Percentiles rank a stretch among this genome's conserved stretches.
Evolutionary conservation across 2,113 vertebrate genomes (phyloP).

Genomic region (Otis tarda): DNA sequence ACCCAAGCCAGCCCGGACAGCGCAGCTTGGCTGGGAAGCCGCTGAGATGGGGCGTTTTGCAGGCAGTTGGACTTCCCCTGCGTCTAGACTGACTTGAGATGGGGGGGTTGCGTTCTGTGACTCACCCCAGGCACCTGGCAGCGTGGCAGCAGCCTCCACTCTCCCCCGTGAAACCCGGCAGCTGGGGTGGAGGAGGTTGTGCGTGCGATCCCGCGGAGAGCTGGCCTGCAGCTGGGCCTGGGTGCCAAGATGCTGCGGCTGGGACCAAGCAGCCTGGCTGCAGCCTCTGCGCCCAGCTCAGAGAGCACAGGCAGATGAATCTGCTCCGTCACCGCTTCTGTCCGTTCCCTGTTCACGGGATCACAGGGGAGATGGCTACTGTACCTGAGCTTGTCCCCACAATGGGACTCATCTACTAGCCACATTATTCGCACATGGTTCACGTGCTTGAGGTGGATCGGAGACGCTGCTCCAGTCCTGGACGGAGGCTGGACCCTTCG

Average conservation of each 20-base stretch:
- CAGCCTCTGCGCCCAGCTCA: background rate
- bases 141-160: background rate
- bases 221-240: background rate
- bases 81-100: background rate
- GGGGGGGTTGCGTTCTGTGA: accelerated
- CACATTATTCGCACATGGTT: background rate
- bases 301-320: background rate
- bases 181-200: background rate
- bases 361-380: background rate
- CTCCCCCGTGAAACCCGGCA: background rate
- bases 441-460: background rate
- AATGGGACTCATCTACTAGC: background rate
- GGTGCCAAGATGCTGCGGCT: background rate
- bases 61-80: background rate
- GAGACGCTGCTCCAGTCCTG: background rate
- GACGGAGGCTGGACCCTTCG: background rate
- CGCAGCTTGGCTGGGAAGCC: background rate
- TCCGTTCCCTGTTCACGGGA: background rate
- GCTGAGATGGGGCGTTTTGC: background rate
- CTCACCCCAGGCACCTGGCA: background rate
- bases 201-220: background rate
- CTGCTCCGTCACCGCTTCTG: background rate
- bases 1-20: background rate
- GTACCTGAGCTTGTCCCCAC: background rate
- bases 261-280: background rate